Evolutionary conservation across 1,140 invertebrate genomes (phyloP).

Genomic region (Sesamia nonagrioides): DNA sequence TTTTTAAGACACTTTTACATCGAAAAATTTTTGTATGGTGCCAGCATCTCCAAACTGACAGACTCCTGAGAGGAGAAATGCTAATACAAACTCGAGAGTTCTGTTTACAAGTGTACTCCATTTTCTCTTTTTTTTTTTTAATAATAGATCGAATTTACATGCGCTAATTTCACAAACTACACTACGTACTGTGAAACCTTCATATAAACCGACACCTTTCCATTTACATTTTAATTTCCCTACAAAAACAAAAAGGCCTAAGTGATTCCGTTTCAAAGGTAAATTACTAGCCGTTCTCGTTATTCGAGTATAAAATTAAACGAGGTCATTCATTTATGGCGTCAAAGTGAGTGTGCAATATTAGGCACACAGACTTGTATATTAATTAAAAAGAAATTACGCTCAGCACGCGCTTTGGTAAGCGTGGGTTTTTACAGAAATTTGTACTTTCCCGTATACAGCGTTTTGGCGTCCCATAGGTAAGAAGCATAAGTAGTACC

Average conservation of each 20-base stretch:
- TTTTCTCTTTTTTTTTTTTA: too few relatives aligned
- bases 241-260: slow-evolving; percentile 28
- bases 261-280: slow-evolving; percentile 30
- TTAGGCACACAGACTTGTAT: slow-evolving; percentile 25
- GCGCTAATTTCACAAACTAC: neutral
- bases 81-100: too few relatives aligned
- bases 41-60: too few relatives aligned
- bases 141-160: neutral
- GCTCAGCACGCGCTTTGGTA: slow-evolving; percentile 25
- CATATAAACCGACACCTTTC: slow-evolving; percentile 2
- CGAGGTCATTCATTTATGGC: slow-evolving; percentile 36
- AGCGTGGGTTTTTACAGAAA: slow-evolving; percentile 8
- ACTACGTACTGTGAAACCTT: neutral
- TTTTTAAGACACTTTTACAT: too few relatives aligned
- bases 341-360: slow-evolving; percentile 43
- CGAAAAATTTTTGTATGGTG: too few relatives aligned
- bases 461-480: too few relatives aligned
- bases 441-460: neutral
- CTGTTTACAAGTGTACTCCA: too few relatives aligned
- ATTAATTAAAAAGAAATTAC: slow-evolving; percentile 49
- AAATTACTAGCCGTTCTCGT: slow-evolving; percentile 22
- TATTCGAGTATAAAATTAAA: slow-evolving; percentile 46
- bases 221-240: slow-evolving; percentile 21
- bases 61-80: too few relatives aligned
- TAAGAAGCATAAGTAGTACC: too few relatives aligned